Evolutionary conservation across 2,113 vertebrate genomes (phyloP), one percentile per base, ranked within the genome.

Genomic region (Procavia capensis): DNA sequence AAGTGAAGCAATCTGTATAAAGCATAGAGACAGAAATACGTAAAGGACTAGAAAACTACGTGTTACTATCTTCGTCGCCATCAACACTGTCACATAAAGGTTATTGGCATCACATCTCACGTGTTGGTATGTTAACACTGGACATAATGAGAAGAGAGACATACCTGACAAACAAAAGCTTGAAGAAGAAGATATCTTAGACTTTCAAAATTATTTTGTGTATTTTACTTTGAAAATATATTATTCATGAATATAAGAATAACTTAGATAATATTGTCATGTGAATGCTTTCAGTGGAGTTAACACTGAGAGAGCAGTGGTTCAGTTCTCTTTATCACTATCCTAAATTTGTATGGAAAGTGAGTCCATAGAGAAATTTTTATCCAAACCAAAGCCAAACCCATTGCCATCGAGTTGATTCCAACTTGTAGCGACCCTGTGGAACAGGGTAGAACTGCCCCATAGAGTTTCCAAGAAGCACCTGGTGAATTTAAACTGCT

Each of bases 201-300:
- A 91, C n/a, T 91, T 80, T 89, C 63, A 72, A 45, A 63, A 39
- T 90, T 57, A 76, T 93, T 94, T 89, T 39, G 17, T 11, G 63
- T 84, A 27, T 34, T 63, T 91, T 86, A 64, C 83, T 95, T 96
- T 68, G 66, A 90, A 87, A 50, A 85, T 66, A 4, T 88, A 9
- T 63, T 39, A 75, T 85, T 79, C 47, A 39, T 57, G n/a, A 92
- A 79, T 78, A 66, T 72, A 90, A 90, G 90, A 79, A 54, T 59
- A 89, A 14, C 20, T 87, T 87, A 80, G 36, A 76, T 75, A 66
- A 83, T 61, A 25, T 39, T 43, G 72, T 66, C 5, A 9, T 66
- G 17, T 13, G 4, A 75, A n/a, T 3, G 6, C 0, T 90, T 70
- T 92, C 7, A 19, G 0, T 29, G 82, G 45, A 9, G 2, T 66